Evolutionary conservation across 2,113 vertebrate species (phyloP), one percentile per base, ranked within the genome.

Genomic region (Fulmarus glacialis): DNA sequence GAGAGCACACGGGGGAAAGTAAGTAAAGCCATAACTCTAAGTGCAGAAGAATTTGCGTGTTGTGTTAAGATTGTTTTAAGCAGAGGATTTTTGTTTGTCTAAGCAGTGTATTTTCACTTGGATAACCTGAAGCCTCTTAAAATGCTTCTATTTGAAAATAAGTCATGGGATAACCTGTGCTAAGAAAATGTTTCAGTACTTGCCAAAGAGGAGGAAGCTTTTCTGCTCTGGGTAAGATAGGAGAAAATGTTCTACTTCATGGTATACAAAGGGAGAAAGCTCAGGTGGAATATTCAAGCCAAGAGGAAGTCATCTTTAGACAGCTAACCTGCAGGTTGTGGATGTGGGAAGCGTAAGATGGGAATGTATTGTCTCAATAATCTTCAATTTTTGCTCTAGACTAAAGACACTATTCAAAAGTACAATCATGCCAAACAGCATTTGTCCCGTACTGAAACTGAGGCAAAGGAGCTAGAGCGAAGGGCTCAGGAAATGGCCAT

Each of bases 391-490:
- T 24, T 96, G 87, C 86, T 95, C 50, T 52, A 99, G 99, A 98
- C 98, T 87, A 98, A 98, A 92, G 98, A 98, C 75, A 92, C 93
- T 10, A 23, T 98, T 64, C 98, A 98, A 42, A 98, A 97, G 67
- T 98, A 98, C 83, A 92, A 53, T 32, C 90, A 87, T 77, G 96
- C 98, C 70, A 98, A 98, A 52, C 96, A 92, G 67, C 97, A 60
- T 30, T 94, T 99, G 91, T 92, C 97, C 85, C 88, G 72, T 70
- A 95, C 98, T 1, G 97, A 99, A 59, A 93, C 96, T 22, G 98
- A 99, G 48, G 98, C 98, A 36, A 95, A 98, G 77, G 98, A 99
- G 81, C 96, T 99, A 70, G 99, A 99, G 95, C 87, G 48, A 64
- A 97, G 98, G 93, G 98, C 98, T 83, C 98, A 96, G 94, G 98